phyloP scores from a whole-genome alignment of 2,888 invertebrate species.

The Gordius sp. region DNA sequence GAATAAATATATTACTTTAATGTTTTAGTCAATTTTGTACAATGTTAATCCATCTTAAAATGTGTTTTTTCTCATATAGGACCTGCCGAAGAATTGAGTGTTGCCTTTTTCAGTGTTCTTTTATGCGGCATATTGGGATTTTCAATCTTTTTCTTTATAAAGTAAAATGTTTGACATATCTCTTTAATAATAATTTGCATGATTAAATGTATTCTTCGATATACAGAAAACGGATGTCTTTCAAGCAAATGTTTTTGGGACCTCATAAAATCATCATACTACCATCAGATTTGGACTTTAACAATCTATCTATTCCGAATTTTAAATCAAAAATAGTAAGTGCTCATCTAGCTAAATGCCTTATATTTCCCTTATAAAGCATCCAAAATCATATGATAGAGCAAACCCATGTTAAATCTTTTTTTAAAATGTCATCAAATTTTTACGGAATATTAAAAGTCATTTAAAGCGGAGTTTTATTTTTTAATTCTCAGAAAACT shows the following conservation, averaged over 20 bases:
- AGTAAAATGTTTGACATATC: no score
- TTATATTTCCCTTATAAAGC: no score
- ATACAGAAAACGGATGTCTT: slow-evolving; percentile 14
- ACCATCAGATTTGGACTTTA: neutral
- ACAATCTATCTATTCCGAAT: slow-evolving; percentile 1
- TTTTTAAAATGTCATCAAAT: no score
- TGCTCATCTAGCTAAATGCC: no score
- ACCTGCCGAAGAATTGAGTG: slow-evolving; percentile 15
- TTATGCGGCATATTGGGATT: neutral
- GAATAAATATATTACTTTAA: no score
- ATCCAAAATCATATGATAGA: no score
- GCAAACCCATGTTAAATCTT: no score
- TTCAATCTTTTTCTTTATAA: slow-evolving; percentile 13
- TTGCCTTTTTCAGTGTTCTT: slow-evolving; percentile 13
- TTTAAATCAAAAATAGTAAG: slow-evolving; percentile 14
- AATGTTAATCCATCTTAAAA: neutral
- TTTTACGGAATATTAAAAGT: no score
- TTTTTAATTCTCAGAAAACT: no score
- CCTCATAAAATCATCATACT: slow-evolving; percentile 2
- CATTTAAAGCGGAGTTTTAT: no score
- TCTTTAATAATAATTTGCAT: neutral
- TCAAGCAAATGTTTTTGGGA: slow-evolving; percentile 11
- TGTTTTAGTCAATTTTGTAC: neutral
- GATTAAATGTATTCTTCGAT: neutral
- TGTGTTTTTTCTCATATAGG: neutral